These are phyloP conservation scores for Podilymbus podiceps DNA, from an alignment of 2,113 vertebrate genomes.

Conservation along the genomic window DNA sequence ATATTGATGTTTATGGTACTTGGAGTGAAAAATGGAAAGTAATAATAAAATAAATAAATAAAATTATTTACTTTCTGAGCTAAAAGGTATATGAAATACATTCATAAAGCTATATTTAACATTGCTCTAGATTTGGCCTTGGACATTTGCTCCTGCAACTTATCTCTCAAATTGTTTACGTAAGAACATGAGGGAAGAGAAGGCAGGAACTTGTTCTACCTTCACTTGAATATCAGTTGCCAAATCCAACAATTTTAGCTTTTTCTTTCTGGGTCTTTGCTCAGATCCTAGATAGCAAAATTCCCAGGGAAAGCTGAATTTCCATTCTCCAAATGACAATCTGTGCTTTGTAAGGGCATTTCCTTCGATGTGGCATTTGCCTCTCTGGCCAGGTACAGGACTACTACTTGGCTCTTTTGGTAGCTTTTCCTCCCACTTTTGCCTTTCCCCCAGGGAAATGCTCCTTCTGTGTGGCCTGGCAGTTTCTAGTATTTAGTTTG, in stretches of 20 bases:
- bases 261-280: neutral
- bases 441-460: neutral
- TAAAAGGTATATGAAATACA: neutral
- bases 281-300: slow-evolving; percentile 14
- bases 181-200: neutral
- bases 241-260: neutral
- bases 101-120: neutral
- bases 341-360: neutral
- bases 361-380: slow-evolving; percentile 29
- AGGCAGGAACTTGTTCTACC: neutral
- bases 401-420: neutral
- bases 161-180: neutral
- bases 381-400: neutral
- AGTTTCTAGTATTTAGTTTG: neutral
- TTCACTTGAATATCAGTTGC: neutral
- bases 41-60: too few relatives aligned
- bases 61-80: neutral
- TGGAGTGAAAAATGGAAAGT: neutral
- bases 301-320: slow-evolving; percentile 18
- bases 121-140: neutral
- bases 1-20: neutral
- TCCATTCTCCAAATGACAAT: slow-evolving; percentile 15
- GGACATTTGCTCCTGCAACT: neutral
- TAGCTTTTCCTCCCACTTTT: neutral
- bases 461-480: neutral